Evolutionary conservation across 1,140 invertebrate genomes (phyloP).

Genomic region (Drosophila kurseongensis): DNA sequence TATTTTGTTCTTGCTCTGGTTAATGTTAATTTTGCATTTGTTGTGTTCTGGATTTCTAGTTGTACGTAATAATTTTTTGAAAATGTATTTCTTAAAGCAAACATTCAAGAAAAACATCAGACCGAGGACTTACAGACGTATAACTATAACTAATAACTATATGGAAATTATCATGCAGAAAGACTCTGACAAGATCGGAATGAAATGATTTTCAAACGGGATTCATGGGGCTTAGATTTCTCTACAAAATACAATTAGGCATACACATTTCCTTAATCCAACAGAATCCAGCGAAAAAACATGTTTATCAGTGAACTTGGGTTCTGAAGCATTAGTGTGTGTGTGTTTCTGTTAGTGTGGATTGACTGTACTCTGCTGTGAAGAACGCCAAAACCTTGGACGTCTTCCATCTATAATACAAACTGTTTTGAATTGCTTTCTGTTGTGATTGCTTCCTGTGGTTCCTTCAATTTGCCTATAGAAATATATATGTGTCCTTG

Average conservation of each 20-base stretch:
- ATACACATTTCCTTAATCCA: background rate
- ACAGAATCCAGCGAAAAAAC: conserved; percentile 13
- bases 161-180: conserved; percentile 2
- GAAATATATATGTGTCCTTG: conserved; percentile 58
- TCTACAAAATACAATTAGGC: conserved; percentile 4
- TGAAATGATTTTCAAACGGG: conserved; percentile 1
- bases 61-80: background rate
- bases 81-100: conserved; percentile 35
- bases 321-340: conserved; percentile 44
- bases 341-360: conserved; percentile 22
- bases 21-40: conserved; percentile 16
- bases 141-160: conserved; percentile 10
- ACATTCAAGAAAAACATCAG: background rate
- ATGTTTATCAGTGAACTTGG: conserved; percentile 10
- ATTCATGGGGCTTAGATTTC: background rate
- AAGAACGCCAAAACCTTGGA: background rate
- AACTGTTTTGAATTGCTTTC: conserved; percentile 28
- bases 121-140: conserved; percentile 9
- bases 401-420: conserved; percentile 43
- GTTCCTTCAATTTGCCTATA: conserved; percentile 44
- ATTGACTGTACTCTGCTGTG: conserved; percentile 37
- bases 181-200: background rate
- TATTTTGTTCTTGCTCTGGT: conserved; percentile 42
- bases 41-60: conserved; percentile 2
- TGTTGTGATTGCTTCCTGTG: conserved; percentile 29